Conservation (phyloP, 1,140 invertebrate species). For the Adelges cooleyi region DNA sequence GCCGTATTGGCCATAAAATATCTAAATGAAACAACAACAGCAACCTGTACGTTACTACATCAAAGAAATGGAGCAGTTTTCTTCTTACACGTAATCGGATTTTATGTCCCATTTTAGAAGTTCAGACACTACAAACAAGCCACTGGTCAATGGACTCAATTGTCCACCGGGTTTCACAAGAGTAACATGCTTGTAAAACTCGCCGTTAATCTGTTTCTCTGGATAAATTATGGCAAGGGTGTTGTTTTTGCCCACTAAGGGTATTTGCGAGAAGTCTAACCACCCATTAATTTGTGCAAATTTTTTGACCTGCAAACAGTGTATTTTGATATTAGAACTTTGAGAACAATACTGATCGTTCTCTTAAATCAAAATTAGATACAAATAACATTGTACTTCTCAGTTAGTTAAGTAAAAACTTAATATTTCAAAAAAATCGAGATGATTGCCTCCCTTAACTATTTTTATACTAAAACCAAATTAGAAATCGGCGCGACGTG, state of each 20-base stretch:
- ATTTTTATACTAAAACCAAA: too few relatives aligned
- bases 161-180: background rate
- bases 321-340: too few relatives aligned
- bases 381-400: too few relatives aligned
- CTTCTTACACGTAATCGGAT: slow-evolving; percentile 4
- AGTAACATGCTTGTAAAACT: background rate
- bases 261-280: slow-evolving; percentile 4
- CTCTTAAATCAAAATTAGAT: too few relatives aligned
- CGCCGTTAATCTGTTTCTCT: background rate
- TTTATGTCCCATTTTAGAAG: background rate
- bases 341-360: too few relatives aligned
- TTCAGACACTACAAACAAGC: background rate
- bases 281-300: background rate
- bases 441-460: too few relatives aligned
- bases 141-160: background rate
- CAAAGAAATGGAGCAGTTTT: background rate
- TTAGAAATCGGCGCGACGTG: too few relatives aligned
- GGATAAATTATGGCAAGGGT: slow-evolving; percentile 1
- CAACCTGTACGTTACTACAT: too few relatives aligned
- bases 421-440: too few relatives aligned
- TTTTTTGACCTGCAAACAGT: background rate
- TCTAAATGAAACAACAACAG: slow-evolving; percentile 40
- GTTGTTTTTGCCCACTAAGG: background rate
- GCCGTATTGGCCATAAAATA: slow-evolving; percentile 55
- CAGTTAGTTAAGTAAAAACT: too few relatives aligned